Evolutionary conservation across 2,888 invertebrate species (phyloP).

Genomic region (Eupithecia insigniata): DNA sequence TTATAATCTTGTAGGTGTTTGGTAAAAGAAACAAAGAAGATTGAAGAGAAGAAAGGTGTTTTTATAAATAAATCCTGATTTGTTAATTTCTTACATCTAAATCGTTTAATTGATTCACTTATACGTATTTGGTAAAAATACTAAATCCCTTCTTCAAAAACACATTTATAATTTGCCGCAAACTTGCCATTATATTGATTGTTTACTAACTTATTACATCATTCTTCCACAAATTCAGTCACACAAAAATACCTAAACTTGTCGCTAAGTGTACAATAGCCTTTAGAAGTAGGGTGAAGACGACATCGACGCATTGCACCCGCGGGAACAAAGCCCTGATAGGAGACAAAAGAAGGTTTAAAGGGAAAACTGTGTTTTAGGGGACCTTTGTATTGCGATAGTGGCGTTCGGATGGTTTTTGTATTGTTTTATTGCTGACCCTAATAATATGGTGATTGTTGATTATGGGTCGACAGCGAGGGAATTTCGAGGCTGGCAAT

Average conservation of each 20-base stretch:
- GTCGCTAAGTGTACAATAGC: not conserved
- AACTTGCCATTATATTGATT: not conserved
- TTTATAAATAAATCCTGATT: too few relatives aligned
- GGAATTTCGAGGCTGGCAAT: not conserved
- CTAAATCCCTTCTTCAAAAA: not conserved
- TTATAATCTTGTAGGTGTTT: not conserved
- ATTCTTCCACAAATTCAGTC: not conserved
- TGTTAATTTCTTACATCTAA: not conserved
- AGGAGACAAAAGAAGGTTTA: constrained; percentile 65
- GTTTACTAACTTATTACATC: not conserved
- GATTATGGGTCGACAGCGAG: constrained; percentile 21
- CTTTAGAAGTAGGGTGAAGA: constrained; percentile 42
- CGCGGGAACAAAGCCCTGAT: constrained; percentile 66
- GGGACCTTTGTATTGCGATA: constrained; percentile 41
- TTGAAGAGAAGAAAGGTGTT: not conserved
- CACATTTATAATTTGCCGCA: not conserved
- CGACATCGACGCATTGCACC: constrained; percentile 78
- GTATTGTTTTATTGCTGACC: constrained; percentile 38
- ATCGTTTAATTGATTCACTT: not conserved
- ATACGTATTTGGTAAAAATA: not conserved
- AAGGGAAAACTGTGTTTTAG: constrained; percentile 62
- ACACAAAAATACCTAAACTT: not conserved
- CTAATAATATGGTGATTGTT: constrained; percentile 28
- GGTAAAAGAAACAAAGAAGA: not conserved
- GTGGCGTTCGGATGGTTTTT: constrained; percentile 32